These are phyloP conservation scores for Dryomyza anilis DNA, from an alignment of 2,888 invertebrate genomes.

Conservation along the genomic window DNA sequence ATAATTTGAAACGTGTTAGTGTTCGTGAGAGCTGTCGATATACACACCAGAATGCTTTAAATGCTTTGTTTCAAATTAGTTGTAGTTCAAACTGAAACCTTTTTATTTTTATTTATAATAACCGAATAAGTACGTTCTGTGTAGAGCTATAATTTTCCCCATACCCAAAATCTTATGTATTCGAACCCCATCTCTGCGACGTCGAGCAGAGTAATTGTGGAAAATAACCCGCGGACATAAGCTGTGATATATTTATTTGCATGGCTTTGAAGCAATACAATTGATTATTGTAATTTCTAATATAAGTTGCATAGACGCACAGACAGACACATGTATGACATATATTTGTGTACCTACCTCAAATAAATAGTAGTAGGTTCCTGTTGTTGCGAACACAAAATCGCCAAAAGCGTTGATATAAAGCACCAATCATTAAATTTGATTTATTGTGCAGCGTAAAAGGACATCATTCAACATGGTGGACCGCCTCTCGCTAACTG, in stretches of 20 bases:
- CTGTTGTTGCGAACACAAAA: not conserved
- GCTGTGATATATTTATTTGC: not conserved
- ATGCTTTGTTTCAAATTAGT: too few relatives aligned
- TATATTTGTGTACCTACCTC: not conserved
- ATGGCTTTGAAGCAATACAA: not conserved
- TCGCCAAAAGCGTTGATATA: conserved; percentile 1
- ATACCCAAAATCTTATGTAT: too few relatives aligned
- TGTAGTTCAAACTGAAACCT: too few relatives aligned
- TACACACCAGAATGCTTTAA: too few relatives aligned
- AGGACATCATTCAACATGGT: conserved; percentile 6
- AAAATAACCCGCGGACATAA: not conserved
- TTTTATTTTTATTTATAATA: too few relatives aligned
- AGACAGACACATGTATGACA: too few relatives aligned
- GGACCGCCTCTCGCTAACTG: not conserved
- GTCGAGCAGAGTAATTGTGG: not conserved
- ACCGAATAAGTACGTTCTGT: too few relatives aligned
- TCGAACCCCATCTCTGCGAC: not conserved
- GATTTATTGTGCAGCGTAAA: conserved; percentile 7
- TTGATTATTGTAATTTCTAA: not conserved
- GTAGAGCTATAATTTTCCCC: too few relatives aligned
- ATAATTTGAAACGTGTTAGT: too few relatives aligned
- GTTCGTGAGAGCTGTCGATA: too few relatives aligned
- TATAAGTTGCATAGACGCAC: not conserved
- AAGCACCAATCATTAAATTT: conserved; percentile 8
- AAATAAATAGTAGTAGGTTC: not conserved